These are phyloP conservation scores for Drosophila setifemur DNA, from an alignment of 1,140 invertebrate genomes.

Conservation along the genomic window DNA sequence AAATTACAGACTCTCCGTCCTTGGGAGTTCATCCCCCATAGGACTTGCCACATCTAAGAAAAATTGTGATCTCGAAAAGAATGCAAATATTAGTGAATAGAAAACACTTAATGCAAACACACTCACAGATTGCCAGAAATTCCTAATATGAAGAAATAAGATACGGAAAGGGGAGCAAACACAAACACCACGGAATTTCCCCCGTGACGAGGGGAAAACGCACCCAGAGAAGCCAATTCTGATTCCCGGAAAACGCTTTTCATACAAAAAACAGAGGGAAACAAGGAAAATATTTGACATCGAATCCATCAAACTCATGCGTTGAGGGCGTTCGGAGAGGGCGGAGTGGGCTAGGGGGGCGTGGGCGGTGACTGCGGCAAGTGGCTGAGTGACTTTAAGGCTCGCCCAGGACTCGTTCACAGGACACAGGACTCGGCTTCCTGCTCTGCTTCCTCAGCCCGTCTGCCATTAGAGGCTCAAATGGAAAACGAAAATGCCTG, in stretches of 20 bases:
- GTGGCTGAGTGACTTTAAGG: slow-evolving; percentile 66
- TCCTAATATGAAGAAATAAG: neutral
- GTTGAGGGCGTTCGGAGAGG: slow-evolving; percentile 27
- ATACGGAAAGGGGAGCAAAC: neutral
- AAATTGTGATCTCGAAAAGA: slow-evolving; percentile 8
- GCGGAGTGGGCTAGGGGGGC: slow-evolving; percentile 29
- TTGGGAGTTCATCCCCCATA: no score
- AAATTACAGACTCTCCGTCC: no score
- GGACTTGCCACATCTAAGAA: no score
- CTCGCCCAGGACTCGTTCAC: slow-evolving; percentile 14
- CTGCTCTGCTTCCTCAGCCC: slow-evolving; percentile 18
- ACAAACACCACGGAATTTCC: slow-evolving; percentile 25
- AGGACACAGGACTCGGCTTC: neutral
- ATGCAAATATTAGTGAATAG: slow-evolving; percentile 78
- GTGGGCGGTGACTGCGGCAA: slow-evolving; percentile 35
- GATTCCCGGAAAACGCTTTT: slow-evolving; percentile 73
- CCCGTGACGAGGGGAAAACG: slow-evolving; percentile 1
- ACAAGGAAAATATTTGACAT: slow-evolving; percentile 78
- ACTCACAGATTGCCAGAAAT: slow-evolving; percentile 49
- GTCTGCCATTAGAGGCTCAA: slow-evolving; percentile 76
- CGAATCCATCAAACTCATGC: slow-evolving; percentile 78
- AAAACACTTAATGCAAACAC: slow-evolving; percentile 78
- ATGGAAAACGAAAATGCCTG: slow-evolving; percentile 82
- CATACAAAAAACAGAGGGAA: slow-evolving; percentile 61
- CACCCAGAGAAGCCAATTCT: slow-evolving; percentile 68